phyloP scores from a whole-genome alignment of 2,888 invertebrate genomes.

The Galeruca laticollis region DNA sequence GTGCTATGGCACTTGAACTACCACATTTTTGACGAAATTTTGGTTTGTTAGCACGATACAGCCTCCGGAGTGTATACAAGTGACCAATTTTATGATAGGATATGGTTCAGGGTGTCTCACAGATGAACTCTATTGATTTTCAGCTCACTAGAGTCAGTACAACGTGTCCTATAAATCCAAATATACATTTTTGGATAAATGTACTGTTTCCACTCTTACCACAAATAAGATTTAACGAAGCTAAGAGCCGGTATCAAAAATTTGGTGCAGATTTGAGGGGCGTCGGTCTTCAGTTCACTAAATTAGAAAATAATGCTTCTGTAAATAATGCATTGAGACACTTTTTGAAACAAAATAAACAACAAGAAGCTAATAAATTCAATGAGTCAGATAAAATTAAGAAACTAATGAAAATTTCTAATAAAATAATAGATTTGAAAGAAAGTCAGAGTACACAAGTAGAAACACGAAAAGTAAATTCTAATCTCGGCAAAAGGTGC shows the following conservation, averaged over 20 bases:
- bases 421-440: background rate
- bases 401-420: background rate
- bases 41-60: no score
- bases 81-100: no score
- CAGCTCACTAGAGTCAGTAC: no score
- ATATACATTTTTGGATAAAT: no score
- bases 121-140: no score
- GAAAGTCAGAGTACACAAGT: background rate
- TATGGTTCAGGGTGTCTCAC: no score
- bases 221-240: constrained; percentile 58
- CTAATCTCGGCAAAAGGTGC: constrained; percentile 17
- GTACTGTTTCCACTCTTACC: no score
- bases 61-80: no score
- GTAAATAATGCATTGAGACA: constrained; percentile 55
- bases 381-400: background rate
- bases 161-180: no score
- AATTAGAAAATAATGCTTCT: constrained; percentile 71
- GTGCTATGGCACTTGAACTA: no score
- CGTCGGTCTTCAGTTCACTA: constrained; percentile 88
- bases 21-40: no score
- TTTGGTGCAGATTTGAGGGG: constrained; percentile 82
- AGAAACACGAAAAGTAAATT: no score
- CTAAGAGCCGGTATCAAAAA: constrained; percentile 67
- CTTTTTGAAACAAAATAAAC: constrained; percentile 60
- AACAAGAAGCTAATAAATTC: constrained; percentile 33